phyloP scores from a whole-genome alignment of 64 coral and sea anemone species.

The Hydrozoanthus tunicans region DNA sequence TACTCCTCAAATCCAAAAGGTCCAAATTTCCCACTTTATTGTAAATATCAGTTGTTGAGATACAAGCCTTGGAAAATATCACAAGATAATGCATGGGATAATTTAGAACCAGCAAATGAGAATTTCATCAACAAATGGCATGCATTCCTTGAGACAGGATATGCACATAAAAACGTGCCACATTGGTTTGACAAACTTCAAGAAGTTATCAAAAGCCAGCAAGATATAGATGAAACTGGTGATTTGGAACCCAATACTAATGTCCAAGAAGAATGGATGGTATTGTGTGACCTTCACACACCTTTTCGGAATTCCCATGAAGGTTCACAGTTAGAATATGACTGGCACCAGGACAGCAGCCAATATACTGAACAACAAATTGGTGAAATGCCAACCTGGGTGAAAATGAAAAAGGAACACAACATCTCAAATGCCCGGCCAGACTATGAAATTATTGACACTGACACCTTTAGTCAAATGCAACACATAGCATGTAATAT shows the following conservation, averaged over 20 bases:
- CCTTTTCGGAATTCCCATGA: constrained; percentile 19
- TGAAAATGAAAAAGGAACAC: constrained; percentile 37
- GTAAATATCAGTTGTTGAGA: constrained; percentile 30
- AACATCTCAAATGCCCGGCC: constrained; percentile 36
- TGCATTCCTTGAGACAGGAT: constrained; percentile 5
- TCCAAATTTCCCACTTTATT: constrained; percentile 39
- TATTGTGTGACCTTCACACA: constrained; percentile 31
- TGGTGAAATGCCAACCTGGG: background rate
- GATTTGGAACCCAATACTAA: constrained; percentile 21
- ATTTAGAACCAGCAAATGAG: constrained; percentile 16
- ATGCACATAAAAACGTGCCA: constrained; percentile 18
- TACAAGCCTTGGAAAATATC: constrained; percentile 25
- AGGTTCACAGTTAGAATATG: background rate
- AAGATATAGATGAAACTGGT: constrained; percentile 23
- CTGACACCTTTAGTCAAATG: constrained; percentile 29
- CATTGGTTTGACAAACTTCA: constrained; percentile 34
- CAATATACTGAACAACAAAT: background rate
- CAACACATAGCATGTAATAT: constrained; percentile 37
- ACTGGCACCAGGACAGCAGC: constrained; percentile 12
- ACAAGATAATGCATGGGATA: constrained; percentile 36
- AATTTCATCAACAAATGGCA: constrained; percentile 7
- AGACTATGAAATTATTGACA: constrained; percentile 37
- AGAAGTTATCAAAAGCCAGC: constrained; percentile 28
- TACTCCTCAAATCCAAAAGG: constrained; percentile 31
- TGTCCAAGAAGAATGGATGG: constrained; percentile 25